phyloP scores from a whole-genome alignment of 1,140 invertebrate genomes.

The Lepidurus arcticus region DNA sequence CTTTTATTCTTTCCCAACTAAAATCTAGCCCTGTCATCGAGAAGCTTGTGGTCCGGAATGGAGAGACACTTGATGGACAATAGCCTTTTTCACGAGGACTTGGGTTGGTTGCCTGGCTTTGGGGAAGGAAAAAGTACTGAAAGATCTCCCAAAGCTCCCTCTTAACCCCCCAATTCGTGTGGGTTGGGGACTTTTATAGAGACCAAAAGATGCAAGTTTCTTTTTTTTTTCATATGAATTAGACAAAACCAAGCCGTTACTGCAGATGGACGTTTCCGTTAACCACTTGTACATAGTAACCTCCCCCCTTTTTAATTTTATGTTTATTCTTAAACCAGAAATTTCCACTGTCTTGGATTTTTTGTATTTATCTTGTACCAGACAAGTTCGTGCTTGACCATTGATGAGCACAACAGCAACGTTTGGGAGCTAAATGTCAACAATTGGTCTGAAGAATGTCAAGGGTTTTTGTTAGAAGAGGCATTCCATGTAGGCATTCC shows the following conservation, averaged over 20 bases:
- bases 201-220: neutral
- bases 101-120: neutral
- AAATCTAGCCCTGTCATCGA: slow-evolving; percentile 17
- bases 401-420: neutral
- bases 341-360: no score
- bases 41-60: slow-evolving; percentile 20
- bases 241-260: neutral
- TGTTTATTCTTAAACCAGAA: no score
- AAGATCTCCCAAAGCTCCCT: neutral
- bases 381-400: neutral
- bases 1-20: slow-evolving; percentile 1
- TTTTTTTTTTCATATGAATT: slow-evolving; percentile 1
- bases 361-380: neutral
- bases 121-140: neutral
- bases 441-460: neutral
- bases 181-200: neutral
- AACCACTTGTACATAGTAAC: neutral
- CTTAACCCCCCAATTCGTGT: neutral
- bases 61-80: slow-evolving; percentile 18
- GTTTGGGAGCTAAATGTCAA: neutral
- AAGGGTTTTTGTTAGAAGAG: no score
- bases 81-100: slow-evolving; percentile 14
- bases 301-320: neutral
- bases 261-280: slow-evolving; percentile 12
- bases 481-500: no score